These are phyloP conservation scores for Cheilosia scutellata DNA, from an alignment of 2,888 invertebrate species.

Conservation along the genomic window DNA sequence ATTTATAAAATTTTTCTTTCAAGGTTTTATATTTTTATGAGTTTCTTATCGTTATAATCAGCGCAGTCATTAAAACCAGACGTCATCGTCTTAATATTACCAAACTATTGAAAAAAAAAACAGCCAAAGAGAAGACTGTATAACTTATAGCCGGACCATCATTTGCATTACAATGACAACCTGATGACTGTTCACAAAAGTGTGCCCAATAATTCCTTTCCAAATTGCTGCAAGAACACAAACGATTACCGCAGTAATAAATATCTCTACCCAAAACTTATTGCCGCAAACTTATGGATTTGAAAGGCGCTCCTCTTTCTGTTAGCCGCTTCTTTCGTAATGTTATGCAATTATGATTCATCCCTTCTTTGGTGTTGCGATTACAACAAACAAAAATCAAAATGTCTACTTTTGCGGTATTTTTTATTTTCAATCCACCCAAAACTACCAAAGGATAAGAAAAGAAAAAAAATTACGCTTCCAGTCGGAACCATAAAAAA, in stretches of 20 bases:
- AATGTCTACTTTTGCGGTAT: conserved; percentile 44
- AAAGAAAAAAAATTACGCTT: conserved; percentile 38
- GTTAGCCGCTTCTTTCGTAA: conserved; percentile 39
- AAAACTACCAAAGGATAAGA: conserved; percentile 31
- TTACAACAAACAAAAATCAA: conserved; percentile 52
- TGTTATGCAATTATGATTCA: conserved; percentile 73
- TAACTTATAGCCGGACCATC: not conserved
- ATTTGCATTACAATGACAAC: conserved; percentile 39
- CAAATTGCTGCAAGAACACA: conserved; percentile 54
- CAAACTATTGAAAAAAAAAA: not conserved
- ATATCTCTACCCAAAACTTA: conserved; percentile 59
- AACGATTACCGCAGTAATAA: conserved; percentile 75
- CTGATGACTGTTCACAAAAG: not conserved
- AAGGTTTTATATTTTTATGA: too few species aligned
- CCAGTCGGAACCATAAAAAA: conserved; percentile 75
- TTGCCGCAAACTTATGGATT: conserved; percentile 68
- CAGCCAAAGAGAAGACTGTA: not conserved
- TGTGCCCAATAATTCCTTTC: conserved; percentile 40
- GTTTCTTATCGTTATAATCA: too few species aligned
- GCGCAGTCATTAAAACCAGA: too few species aligned
- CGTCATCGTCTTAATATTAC: too few species aligned
- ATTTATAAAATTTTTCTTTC: too few species aligned
- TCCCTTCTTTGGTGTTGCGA: conserved; percentile 7
- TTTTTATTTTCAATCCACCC: not conserved
- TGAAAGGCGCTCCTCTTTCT: conserved; percentile 25